Conservation (phyloP, 2,797 vertebrate species). For the Acipenser oxyrinchus region DNA sequence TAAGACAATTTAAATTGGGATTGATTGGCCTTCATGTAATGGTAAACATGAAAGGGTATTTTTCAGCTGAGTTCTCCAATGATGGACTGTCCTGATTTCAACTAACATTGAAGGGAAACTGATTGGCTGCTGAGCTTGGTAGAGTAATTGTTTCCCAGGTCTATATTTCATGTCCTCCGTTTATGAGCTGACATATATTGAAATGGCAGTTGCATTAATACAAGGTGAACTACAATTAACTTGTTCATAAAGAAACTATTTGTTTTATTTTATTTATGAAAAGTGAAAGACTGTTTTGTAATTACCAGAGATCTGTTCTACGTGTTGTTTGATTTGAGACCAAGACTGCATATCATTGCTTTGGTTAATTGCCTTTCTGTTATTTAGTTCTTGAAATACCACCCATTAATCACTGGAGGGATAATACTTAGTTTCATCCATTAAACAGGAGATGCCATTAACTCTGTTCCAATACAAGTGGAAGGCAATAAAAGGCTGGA, state of each 20-base stretch:
- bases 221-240: neutral
- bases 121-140: neutral
- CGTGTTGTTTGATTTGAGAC: constrained; percentile 27
- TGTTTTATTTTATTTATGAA: neutral
- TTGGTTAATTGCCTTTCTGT: constrained; percentile 38
- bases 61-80: too few relatives aligned
- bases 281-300: neutral
- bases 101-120: too few relatives aligned
- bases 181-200: neutral
- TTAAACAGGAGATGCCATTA: constrained; percentile 36
- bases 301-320: neutral
- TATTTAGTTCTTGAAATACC: constrained; percentile 38
- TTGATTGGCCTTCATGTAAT: too few relatives aligned
- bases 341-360: constrained; percentile 28
- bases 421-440: constrained; percentile 38
- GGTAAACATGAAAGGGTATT: too few relatives aligned
- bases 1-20: too few relatives aligned
- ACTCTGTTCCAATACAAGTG: constrained; percentile 9
- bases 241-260: constrained; percentile 3
- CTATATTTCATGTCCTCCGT: neutral
- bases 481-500: neutral
- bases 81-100: too few relatives aligned
- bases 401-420: constrained; percentile 43
- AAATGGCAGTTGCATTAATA: neutral
- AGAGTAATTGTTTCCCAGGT: neutral